Base-by-base conservation (phyloP, 2,888 invertebrate genomes). In the Caenorhabditis virilis region DNA sequence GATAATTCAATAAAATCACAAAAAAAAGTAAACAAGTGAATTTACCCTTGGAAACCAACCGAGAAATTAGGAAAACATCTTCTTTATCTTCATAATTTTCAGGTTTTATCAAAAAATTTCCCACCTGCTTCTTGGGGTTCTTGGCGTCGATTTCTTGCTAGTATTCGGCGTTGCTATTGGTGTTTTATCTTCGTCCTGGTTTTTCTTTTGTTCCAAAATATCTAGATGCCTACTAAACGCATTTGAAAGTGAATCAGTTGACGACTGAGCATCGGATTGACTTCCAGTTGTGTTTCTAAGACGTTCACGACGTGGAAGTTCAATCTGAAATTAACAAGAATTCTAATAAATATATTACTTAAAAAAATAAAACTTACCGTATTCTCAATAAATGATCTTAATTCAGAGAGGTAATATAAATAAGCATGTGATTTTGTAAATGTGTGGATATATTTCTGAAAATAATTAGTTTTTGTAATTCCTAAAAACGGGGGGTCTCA, bases 361-460 rank as follows among this genome's bases (percentile, higher is more conserved):
- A 16, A 41, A 25, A n/a, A 51, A n/a, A 11, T 11, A 41, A 43
- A 39, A 33, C n/a, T n/a, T 51, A 51, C 58, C 26, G 58, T 58
- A 25, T 43, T 58, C n/a, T 64, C 69, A 23, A 69, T 69, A n/a
- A 49, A 46, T 0, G 42, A 38, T 23, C 43, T 45, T 4, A 69
- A 49, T 3, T 69, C 69, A 18, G 23, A 9, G 3, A 69, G 46
- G 23, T 69, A 69, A 23, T 36, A 42, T 36, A 48, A 45, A 27
- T 51, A 69, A 30, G 27, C 41, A 2, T 35, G 16, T 0, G 64
- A 53, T n/a, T 42, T 36, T 22, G 54, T 33, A 35, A 69, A 69
- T n/a, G 50, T 35, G 13, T 25, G 23, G 0, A 64, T 47, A 25
- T 64, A 69, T 36, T 69, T 69, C 59, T 68, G 61, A 38, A 61